Evolutionary conservation across 2,888 invertebrate species (phyloP).

Genomic region (Drosophila kambysellisi): DNA sequence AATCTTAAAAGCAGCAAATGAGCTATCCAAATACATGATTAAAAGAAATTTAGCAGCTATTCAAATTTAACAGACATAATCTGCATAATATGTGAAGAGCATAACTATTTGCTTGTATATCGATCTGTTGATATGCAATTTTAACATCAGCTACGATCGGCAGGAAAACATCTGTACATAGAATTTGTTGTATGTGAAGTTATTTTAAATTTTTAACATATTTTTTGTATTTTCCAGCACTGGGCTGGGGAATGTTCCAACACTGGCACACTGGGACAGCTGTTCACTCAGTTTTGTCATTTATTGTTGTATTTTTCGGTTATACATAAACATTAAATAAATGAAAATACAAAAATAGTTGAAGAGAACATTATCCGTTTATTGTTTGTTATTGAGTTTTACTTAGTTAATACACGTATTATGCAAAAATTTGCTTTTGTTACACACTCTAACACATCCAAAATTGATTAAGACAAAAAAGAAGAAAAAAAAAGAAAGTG

Average conservation of each 20-base stretch:
- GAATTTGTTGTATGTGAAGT: neutral
- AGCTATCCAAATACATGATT: neutral
- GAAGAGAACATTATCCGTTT: slow-evolving; percentile 56
- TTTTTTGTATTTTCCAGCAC: slow-evolving; percentile 31
- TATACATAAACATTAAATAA: slow-evolving; percentile 62
- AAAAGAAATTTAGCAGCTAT: neutral
- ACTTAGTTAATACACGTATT: slow-evolving; percentile 40
- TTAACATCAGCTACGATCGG: neutral
- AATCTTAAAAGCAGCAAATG: neutral
- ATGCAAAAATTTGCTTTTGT: slow-evolving; percentile 40
- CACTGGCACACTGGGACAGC: slow-evolving; percentile 54
- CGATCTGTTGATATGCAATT: neutral
- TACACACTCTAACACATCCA: slow-evolving; percentile 35
- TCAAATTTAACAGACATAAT: neutral
- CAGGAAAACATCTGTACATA: neutral
- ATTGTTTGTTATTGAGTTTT: slow-evolving; percentile 61
- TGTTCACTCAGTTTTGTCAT: slow-evolving; percentile 63
- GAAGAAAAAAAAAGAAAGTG: slow-evolving; percentile 68
- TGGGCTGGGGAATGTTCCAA: slow-evolving; percentile 13
- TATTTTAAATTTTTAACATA: slow-evolving; percentile 13
- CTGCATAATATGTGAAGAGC: neutral
- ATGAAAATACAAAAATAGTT: slow-evolving; percentile 61
- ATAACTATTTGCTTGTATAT: neutral
- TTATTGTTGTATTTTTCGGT: slow-evolving; percentile 61
- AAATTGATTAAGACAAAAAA: slow-evolving; percentile 46